A percentile compares a stretch with the other conserved stretches of the same genome.
Conservation (phyloP, 2,888 invertebrate species). For the Mythimna ferrago region DNA sequence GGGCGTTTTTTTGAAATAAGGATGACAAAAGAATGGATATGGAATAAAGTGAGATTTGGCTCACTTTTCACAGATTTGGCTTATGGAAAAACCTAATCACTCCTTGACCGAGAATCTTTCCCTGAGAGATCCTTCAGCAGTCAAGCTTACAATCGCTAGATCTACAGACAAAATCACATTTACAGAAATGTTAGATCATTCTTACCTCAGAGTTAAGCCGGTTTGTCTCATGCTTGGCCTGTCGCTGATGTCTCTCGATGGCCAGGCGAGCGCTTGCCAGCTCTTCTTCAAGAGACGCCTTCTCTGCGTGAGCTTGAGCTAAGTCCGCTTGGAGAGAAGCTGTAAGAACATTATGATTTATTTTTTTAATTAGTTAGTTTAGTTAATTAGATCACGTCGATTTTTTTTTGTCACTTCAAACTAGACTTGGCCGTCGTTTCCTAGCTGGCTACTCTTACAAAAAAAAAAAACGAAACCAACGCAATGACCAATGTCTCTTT, state of each 20-base stretch:
- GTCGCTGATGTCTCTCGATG: slow-evolving; percentile 94
- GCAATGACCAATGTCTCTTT: too few species aligned
- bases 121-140: neutral
- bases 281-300: slow-evolving; percentile 95
- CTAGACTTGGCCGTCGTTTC: too few species aligned
- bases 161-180: neutral
- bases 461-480: too few species aligned
- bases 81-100: neutral
- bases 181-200: neutral
- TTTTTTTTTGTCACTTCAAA: too few species aligned
- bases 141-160: neutral
- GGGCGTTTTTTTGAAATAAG: too few species aligned
- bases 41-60: too few species aligned
- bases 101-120: neutral
- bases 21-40: too few species aligned
- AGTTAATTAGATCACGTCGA: too few species aligned
- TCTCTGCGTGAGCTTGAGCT: slow-evolving; percentile 94
- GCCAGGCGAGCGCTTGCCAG: slow-evolving; percentile 93
- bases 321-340: slow-evolving; percentile 94
- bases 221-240: slow-evolving; percentile 94
- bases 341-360: slow-evolving; percentile 71
- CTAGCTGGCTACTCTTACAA: too few species aligned
- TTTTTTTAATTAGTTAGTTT: too few species aligned
- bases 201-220: slow-evolving; percentile 94
- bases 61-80: too few species aligned